Conservation (phyloP, 2,888 invertebrate genomes). For the Apodemia mormo region DNA sequence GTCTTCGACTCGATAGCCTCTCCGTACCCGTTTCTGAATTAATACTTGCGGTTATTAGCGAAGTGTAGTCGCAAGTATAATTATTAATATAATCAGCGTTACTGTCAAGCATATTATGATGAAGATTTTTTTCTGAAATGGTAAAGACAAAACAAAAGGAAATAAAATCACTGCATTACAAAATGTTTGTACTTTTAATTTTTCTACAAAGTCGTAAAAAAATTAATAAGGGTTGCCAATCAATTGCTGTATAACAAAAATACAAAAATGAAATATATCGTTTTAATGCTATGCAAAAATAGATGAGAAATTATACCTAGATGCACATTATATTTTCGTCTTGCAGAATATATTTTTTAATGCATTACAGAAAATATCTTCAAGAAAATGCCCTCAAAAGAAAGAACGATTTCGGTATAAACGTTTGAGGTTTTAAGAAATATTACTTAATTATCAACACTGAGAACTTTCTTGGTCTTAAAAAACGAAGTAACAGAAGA, state of each 20-base stretch:
- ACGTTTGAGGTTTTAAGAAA: too few species aligned
- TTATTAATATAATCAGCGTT: slow-evolving; percentile 88
- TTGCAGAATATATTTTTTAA: too few species aligned
- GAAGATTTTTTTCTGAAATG: slow-evolving; percentile 94
- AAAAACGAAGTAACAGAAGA: too few species aligned
- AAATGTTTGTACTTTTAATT: background rate
- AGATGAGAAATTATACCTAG: too few species aligned
- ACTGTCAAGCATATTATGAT: slow-evolving; percentile 92
- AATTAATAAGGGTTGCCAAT: slow-evolving; percentile 5
- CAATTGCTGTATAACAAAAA: background rate
- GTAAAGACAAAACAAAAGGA: slow-evolving; percentile 80
- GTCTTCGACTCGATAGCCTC: slow-evolving; percentile 43
- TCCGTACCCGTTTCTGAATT: slow-evolving; percentile 42
- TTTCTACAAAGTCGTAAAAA: slow-evolving; percentile 1
- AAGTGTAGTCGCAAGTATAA: slow-evolving; percentile 82
- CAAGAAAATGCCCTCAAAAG: too few species aligned
- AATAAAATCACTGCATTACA: slow-evolving; percentile 56
- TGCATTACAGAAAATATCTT: too few species aligned
- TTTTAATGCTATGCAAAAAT: background rate
- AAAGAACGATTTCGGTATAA: too few species aligned
- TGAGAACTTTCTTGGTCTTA: too few species aligned
- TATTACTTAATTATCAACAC: too few species aligned
- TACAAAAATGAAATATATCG: background rate
- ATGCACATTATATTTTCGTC: too few species aligned
- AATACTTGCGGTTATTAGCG: slow-evolving; percentile 15